Evolutionary conservation across 1,140 invertebrate species (phyloP).

Genomic region (Nixonia krombeini): DNA sequence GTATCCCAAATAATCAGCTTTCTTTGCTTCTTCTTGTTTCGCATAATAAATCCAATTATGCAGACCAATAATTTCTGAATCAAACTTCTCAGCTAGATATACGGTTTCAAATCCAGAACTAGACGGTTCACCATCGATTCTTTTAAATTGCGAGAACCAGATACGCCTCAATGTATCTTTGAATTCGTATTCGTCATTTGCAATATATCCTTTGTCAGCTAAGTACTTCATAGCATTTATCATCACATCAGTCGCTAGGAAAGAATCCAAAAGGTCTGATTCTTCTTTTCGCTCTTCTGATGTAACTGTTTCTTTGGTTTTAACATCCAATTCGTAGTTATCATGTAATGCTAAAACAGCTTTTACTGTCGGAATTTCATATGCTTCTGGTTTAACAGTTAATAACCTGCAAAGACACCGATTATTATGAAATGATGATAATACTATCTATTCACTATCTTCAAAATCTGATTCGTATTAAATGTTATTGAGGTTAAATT

Average conservation of each 20-base stretch:
- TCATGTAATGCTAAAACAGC: constrained; percentile 66
- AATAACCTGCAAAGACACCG: constrained; percentile 57
- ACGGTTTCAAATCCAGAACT: constrained; percentile 76
- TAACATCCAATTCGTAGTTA: constrained; percentile 71
- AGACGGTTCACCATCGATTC: constrained; percentile 68
- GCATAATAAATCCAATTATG: constrained; percentile 77
- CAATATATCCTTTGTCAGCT: constrained; percentile 69
- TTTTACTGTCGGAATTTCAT: constrained; percentile 68
- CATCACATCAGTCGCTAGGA: constrained; percentile 75
- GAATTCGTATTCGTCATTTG: constrained; percentile 68
- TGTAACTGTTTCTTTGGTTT: constrained; percentile 73
- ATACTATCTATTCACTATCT: neutral
- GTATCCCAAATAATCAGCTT: constrained; percentile 74
- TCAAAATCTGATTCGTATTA: neutral
- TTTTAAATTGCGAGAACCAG: constrained; percentile 74
- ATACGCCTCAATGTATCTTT: constrained; percentile 71
- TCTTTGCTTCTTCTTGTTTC: constrained; percentile 72
- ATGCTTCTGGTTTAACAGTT: constrained; percentile 61
- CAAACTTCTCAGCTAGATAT: constrained; percentile 75
- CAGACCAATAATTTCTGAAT: constrained; percentile 73
- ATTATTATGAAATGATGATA: neutral
- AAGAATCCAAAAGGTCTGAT: constrained; percentile 73
- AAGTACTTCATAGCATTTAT: constrained; percentile 74
- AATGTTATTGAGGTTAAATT: no score
- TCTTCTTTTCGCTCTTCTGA: constrained; percentile 73